A percentile compares a stretch with the other conserved stretches of the same genome.
phyloP scores from a whole-genome alignment of 2,888 invertebrate species.

The Athetis lepigone region DNA sequence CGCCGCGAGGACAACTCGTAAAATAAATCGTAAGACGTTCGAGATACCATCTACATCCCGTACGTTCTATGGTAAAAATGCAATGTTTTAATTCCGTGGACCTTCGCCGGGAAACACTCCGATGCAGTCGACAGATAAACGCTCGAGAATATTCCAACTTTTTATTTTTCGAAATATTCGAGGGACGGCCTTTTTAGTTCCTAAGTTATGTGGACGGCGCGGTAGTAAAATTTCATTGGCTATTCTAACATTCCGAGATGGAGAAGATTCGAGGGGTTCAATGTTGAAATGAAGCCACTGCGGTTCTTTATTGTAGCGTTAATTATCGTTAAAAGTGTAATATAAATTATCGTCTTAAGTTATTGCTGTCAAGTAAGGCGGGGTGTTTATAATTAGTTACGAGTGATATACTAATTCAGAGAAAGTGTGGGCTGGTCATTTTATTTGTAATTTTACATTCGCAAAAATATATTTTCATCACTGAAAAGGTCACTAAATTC shows the following conservation, averaged over 20 bases:
- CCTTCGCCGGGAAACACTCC: conserved; percentile 74
- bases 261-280: conserved; percentile 64
- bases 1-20: conserved; percentile 61
- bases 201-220: conserved; percentile 75
- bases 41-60: conserved; percentile 73
- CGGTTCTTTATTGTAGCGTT: conserved; percentile 57
- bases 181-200: conserved; percentile 68
- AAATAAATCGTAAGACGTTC: conserved; percentile 73
- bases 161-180: conserved; percentile 66
- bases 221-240: conserved; percentile 80
- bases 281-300: conserved; percentile 77
- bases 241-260: conserved; percentile 71
- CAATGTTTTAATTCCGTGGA: conserved; percentile 87
- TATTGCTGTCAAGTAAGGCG: conserved; percentile 17
- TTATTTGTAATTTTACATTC: conserved; percentile 3
- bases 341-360: conserved; percentile 49
- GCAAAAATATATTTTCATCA: conserved; percentile 6
- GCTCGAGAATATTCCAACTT: conserved; percentile 65
- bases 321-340: conserved; percentile 51
- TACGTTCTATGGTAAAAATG: conserved; percentile 76
- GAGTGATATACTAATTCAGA: conserved; percentile 35
- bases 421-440: conserved; percentile 2
- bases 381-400: conserved; percentile 27
- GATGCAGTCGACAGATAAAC: conserved; percentile 74
- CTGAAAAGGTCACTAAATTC: background rate